Base-by-base conservation (phyloP, 2,888 invertebrate species). In the Schrankia costaestrigalis region DNA sequence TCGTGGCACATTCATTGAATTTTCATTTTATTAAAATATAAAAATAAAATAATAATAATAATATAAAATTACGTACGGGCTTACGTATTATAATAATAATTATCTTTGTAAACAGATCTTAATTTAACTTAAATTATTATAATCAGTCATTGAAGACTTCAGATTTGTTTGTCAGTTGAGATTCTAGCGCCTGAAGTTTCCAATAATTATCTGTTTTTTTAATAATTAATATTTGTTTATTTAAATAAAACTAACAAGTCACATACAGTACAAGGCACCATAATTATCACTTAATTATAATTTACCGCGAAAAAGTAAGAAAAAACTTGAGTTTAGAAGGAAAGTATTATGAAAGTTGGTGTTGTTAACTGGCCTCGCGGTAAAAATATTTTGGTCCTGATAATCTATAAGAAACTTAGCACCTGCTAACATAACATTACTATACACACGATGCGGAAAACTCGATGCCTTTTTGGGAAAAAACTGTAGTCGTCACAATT, bases 71-170 rank as follows among this genome's bases (percentile, higher is more conserved):
- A 61, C 61, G 73, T 71, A 76, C 73, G 75, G 73, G 62, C 32
- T 62, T 62, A 56, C 52, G 54, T 58, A 54, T 53, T 33, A 45
- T 43, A 48, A 56, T 47, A 34, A 39, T n/a, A n/a, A n/a, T n/a
- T n/a, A 39, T 46, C 48, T 57, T 57, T 63, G 57, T 65, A 59
- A 63, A 71, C 84, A 84, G 83, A 84, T 82, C 82, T 78, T 63
- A 65, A 49, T 45, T 58, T 56, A 70, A 60, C 55, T 49, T 63
- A 68, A 60, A 51, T 41, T 63, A 60, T 61, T 54, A 56, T 57
- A 56, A 63, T 83, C 83, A 83, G 83, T 86, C 85, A 87, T 86
- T 85, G 86, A 79, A 82, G 79, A 57, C 81, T 86, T 86, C 82
- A 84, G 84, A 85, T 76, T 64, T 38, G 41, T 46, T 40, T 41